These are phyloP conservation scores for Psophia crepitans DNA, from an alignment of 2,113 vertebrate genomes.

Conservation along the genomic window DNA sequence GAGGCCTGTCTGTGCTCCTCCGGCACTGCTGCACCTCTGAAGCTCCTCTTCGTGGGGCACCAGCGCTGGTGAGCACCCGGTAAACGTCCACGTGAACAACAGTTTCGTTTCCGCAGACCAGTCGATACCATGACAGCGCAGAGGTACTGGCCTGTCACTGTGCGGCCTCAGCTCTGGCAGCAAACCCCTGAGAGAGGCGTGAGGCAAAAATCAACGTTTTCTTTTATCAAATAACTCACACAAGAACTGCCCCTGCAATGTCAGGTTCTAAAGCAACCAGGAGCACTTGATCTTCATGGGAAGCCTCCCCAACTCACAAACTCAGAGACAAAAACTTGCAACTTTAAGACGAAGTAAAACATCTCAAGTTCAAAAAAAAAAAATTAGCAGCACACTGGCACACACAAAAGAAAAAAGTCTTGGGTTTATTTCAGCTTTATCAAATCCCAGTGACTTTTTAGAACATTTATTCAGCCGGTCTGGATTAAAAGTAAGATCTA, in stretches of 20 bases:
- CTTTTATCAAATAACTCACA: not conserved
- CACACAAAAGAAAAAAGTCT: not conserved
- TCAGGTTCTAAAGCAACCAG: not conserved
- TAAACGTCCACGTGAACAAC: fast-evolving
- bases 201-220: not conserved
- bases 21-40: fast-evolving
- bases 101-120: not conserved
- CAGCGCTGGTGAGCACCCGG: not conserved
- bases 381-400: not conserved
- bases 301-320: not conserved
- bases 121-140: not conserved
- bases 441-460: slow-evolving; percentile 37
- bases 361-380: not conserved
- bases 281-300: not conserved
- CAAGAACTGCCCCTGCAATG: fast-evolving
- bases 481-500: slow-evolving; percentile 34
- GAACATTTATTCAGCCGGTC: slow-evolving; percentile 61
- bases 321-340: not conserved
- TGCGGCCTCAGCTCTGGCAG: not conserved
- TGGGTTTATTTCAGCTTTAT: slow-evolving; percentile 6
- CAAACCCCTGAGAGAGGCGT: not conserved
- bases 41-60: not conserved
- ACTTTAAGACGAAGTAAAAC: not conserved
- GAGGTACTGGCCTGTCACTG: not conserved
- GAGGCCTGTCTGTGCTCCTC: not conserved